Conservation (phyloP, 2,888 invertebrate genomes). For the Leptopilina drosophilae region DNA sequence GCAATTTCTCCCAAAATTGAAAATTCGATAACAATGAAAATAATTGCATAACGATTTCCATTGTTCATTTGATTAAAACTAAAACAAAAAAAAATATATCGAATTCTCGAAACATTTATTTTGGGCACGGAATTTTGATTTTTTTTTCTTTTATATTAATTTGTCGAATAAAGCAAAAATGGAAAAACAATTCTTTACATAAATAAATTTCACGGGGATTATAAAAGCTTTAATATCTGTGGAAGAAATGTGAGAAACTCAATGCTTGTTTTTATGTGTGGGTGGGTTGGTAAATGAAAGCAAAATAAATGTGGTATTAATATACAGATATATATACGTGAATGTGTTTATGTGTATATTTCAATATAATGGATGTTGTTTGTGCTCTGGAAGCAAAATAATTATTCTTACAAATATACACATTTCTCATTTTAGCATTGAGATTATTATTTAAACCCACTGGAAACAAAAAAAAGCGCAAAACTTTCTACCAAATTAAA, state of each 20-base stretch:
- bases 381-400: background rate
- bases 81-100: too few species aligned
- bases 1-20: too few species aligned
- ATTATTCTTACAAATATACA: conserved; percentile 19
- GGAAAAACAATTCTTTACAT: background rate
- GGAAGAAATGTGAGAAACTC: conserved; percentile 26
- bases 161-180: background rate
- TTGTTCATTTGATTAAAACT: background rate
- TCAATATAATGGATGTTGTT: conserved; percentile 6
- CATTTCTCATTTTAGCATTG: background rate
- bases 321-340: too few species aligned
- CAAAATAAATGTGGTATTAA: background rate
- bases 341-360: background rate
- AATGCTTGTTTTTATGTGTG: background rate
- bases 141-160: background rate
- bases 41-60: too few species aligned
- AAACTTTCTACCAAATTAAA: background rate
- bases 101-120: too few species aligned
- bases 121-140: background rate
- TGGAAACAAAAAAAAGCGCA: background rate
- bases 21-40: too few species aligned
- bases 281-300: background rate
- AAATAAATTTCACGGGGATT: background rate
- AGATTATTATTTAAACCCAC: conserved; percentile 9
- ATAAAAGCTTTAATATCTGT: conserved; percentile 4